These are phyloP conservation scores for Leptodirus hochenwartii DNA, from an alignment of 2,888 invertebrate species.

Conservation along the genomic window DNA sequence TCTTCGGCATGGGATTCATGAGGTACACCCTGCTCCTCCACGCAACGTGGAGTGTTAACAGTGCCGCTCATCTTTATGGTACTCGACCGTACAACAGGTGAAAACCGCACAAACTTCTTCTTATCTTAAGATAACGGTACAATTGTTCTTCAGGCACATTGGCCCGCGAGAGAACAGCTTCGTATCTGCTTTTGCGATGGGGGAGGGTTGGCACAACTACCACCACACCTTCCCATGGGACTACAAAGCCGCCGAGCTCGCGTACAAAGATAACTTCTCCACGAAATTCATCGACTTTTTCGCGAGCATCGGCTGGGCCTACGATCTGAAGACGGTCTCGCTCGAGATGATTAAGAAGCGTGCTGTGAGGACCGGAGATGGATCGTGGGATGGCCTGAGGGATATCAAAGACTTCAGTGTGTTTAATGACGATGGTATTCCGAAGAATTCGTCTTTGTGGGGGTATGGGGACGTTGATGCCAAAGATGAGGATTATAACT, in stretches of 20 bases:
- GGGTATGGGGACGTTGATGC: no score
- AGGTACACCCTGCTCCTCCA: no score
- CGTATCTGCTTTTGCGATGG: conserved; percentile 32
- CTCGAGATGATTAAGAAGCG: conserved; percentile 35
- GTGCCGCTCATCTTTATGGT: conserved; percentile 85
- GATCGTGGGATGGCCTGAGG: no score
- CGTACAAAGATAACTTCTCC: conserved; percentile 43
- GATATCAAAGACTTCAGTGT: no score
- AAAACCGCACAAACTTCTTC: no score
- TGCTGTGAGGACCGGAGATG: conserved; percentile 41
- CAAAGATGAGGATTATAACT: no score
- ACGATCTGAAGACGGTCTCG: conserved; percentile 48
- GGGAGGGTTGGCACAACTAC: conserved; percentile 78
- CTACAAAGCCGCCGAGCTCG: conserved; percentile 63
- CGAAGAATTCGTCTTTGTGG: no score
- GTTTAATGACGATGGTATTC: no score
- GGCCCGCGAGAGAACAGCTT: conserved; percentile 8
- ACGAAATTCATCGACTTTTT: conserved; percentile 66
- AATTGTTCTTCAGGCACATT: conserved; percentile 14
- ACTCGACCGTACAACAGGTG: conserved; percentile 75
- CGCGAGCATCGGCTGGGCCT: conserved; percentile 64
- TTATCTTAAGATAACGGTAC: no score
- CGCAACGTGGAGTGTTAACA: conserved; percentile 90
- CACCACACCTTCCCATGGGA: conserved; percentile 78
- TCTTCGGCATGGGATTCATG: no score